These are phyloP conservation scores for Varecia variegata DNA, from an alignment of 2,797 vertebrate species.

Conservation along the genomic window DNA sequence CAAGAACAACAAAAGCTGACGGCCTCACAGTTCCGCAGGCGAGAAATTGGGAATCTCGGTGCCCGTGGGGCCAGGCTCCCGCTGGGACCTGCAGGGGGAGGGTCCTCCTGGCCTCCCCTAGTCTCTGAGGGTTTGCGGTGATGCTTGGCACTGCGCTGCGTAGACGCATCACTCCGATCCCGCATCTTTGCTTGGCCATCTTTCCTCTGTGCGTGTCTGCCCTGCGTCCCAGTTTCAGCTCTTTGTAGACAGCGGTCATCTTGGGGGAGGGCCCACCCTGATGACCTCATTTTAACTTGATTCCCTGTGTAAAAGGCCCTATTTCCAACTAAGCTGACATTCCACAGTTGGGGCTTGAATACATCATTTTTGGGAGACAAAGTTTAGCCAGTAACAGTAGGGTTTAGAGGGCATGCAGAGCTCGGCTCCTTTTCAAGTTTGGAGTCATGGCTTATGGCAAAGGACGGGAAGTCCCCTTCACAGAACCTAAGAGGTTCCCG, in stretches of 20 bases:
- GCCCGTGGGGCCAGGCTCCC: accelerated
- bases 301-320: not conserved
- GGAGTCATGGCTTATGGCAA: accelerated
- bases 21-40: accelerated
- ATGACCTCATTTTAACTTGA: not conserved
- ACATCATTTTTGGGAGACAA: accelerated
- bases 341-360: not conserved
- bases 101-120: not conserved
- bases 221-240: accelerated
- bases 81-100: accelerated
- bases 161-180: accelerated
- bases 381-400: accelerated
- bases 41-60: accelerated
- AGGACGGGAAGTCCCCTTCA: accelerated
- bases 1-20: not conserved
- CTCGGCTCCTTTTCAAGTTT: no score
- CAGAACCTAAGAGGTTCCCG: accelerated
- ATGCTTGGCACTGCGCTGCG: accelerated
- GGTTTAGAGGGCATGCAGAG: not conserved
- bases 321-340: not conserved
- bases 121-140: accelerated
- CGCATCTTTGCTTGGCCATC: accelerated
- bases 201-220: accelerated
- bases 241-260: accelerated
- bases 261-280: accelerated